Conservation (phyloP, 2,113 vertebrate genomes). For the Hyaena hyaena region DNA sequence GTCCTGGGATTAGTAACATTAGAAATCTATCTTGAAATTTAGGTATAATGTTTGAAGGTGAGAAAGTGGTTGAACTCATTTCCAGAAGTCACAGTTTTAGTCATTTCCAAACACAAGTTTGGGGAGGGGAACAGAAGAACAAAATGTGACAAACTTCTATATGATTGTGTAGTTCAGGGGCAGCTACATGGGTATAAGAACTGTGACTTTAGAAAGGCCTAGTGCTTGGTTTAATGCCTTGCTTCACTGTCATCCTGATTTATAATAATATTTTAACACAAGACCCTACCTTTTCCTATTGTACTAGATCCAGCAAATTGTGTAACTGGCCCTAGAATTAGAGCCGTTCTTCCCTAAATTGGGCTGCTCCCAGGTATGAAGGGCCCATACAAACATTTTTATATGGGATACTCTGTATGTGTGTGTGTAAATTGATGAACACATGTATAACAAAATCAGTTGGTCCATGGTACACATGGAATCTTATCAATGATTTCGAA, state of each 20-base stretch:
- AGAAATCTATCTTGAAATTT: background rate
- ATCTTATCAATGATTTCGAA: background rate
- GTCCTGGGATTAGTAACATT: background rate
- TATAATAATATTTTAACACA: background rate
- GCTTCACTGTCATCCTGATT: background rate
- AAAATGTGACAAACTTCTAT: background rate
- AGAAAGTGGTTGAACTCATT: background rate
- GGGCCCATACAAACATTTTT: background rate
- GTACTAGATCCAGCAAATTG: background rate
- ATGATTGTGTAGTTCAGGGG: background rate
- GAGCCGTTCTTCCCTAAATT: background rate
- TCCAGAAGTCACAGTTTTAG: background rate
- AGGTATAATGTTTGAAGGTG: background rate
- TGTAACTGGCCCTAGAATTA: background rate
- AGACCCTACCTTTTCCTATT: background rate
- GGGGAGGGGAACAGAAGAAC: fast-evolving
- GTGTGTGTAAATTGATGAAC: background rate
- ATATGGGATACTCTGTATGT: background rate
- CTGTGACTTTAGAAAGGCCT: background rate
- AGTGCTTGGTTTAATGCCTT: background rate
- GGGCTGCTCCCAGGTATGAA: background rate
- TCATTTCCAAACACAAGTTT: background rate
- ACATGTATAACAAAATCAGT: background rate
- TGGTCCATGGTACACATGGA: background rate
- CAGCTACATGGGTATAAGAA: fast-evolving